phyloP scores from a whole-genome alignment of 2,113 vertebrate genomes.

The Manacus vitellinus region DNA sequence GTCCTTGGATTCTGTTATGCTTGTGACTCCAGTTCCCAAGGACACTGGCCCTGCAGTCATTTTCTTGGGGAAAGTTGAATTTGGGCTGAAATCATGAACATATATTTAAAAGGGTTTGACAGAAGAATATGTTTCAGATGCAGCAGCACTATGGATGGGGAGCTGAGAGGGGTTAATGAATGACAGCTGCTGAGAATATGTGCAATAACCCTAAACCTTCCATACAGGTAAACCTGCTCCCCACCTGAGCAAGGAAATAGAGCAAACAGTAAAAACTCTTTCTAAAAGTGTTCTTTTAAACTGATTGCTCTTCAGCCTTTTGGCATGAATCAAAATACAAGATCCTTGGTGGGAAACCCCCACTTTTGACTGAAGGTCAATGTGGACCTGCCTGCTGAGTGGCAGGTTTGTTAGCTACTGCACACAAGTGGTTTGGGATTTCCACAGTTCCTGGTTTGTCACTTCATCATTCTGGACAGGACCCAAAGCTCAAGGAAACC shows the following conservation, averaged over 20 bases:
- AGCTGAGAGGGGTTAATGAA: neutral
- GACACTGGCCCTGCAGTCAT: neutral
- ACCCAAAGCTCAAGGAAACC: neutral
- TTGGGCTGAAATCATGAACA: neutral
- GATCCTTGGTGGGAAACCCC: neutral
- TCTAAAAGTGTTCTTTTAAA: neutral
- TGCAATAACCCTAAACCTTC: neutral
- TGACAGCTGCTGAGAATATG: neutral
- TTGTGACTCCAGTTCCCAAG: neutral
- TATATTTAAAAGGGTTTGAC: neutral
- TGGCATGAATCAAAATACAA: neutral
- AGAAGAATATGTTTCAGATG: neutral
- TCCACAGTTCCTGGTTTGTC: conserved; percentile 1
- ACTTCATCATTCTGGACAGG: neutral
- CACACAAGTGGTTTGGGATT: neutral
- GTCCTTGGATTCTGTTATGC: neutral
- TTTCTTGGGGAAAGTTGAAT: neutral
- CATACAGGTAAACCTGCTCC: neutral
- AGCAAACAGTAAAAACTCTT: neutral
- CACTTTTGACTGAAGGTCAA: neutral
- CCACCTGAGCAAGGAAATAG: neutral
- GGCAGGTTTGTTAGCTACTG: neutral
- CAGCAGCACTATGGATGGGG: neutral
- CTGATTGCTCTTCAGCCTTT: neutral
- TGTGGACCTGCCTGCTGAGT: neutral